Base-by-base conservation (phyloP, 1,140 invertebrate genomes). In the Cydia strobilella region DNA sequence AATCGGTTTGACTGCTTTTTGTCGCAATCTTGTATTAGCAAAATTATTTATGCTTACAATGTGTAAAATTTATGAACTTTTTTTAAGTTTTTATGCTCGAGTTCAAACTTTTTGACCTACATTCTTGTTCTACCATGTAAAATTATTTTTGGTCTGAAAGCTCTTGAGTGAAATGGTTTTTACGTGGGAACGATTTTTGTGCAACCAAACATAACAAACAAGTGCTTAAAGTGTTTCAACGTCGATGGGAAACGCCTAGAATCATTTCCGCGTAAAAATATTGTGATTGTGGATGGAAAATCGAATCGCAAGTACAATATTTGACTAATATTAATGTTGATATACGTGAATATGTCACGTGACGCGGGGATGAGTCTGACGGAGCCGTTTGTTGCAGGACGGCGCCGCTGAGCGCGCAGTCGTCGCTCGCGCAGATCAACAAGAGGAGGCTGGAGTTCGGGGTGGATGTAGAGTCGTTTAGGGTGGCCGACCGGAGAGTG, bases 161-260 rank as follows among this genome's bases (percentile, higher is more conserved):
- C 90, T 88, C 85, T 90, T 90, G 91, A 92, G 91, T 93, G 91
- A 93, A 92, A 93, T 93, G 91, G 91, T 93, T 93, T 93, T 93
- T 93, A 93, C 91, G 91, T 93, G 91, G 91, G 91, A 93, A 93
- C 89, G 91, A 93, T 93, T 93, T 93, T 93, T 93, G 90, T 92
- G 91, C 89, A 85, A 84, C 75, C 84, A 90, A 88, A 84, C 80
- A 79, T 85, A 86, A 84, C 77, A 82, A 83, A 76, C 79, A 84
- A 88, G 90, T 91, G 89, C 80, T 88, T 84, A 78, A 78, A 81
- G 82, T 85, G 88, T 90, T 89, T 85, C 82, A 78, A 85, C 89
- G 88, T 90, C 88, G 85, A 89, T 82, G 84, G 84, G 84, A 88
- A 90, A 88, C 90, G 90, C 88, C 89, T 90, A 93, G 91, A 93